phyloP scores from a whole-genome alignment of 2,888 invertebrate species.

The Brenthis daphne region DNA sequence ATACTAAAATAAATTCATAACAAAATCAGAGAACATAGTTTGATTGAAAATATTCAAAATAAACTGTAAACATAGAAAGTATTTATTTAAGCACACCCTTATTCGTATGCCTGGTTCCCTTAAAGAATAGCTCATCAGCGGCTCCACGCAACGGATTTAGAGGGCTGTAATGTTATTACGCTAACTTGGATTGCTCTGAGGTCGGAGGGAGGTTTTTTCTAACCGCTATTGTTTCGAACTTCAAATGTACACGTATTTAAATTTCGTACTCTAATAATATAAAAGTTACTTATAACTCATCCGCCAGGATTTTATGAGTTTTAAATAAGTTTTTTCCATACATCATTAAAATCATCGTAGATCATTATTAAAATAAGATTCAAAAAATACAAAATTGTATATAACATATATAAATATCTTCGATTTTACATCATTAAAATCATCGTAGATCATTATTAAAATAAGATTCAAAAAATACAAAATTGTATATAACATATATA shows the following conservation, averaged over 20 bases:
- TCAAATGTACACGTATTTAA: slow-evolving; percentile 4
- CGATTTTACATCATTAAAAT: too few species aligned
- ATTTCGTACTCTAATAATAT: not conserved
- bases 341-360: too few species aligned
- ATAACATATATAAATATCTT: too few species aligned
- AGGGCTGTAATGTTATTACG: slow-evolving; percentile 62
- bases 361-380: too few species aligned
- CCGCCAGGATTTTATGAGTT: too few species aligned
- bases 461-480: too few species aligned
- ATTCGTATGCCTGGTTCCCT: slow-evolving; percentile 40
- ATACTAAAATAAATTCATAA: too few species aligned
- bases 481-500: too few species aligned
- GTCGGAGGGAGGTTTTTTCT: slow-evolving; percentile 29
- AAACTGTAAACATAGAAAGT: slow-evolving; percentile 1
- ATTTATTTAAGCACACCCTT: slow-evolving; percentile 17
- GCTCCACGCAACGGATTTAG: slow-evolving; percentile 55
- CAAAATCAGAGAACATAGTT: too few species aligned
- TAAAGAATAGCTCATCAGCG: slow-evolving; percentile 70
- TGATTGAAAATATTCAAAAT: not conserved
- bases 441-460: too few species aligned
- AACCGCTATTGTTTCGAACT: slow-evolving; percentile 31
- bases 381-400: too few species aligned
- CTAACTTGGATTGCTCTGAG: slow-evolving; percentile 58
- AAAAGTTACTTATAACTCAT: not conserved
- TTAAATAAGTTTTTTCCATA: too few species aligned